phyloP scores from a whole-genome alignment of 2,888 invertebrate species.

The Megalurothrips usitatus region DNA sequence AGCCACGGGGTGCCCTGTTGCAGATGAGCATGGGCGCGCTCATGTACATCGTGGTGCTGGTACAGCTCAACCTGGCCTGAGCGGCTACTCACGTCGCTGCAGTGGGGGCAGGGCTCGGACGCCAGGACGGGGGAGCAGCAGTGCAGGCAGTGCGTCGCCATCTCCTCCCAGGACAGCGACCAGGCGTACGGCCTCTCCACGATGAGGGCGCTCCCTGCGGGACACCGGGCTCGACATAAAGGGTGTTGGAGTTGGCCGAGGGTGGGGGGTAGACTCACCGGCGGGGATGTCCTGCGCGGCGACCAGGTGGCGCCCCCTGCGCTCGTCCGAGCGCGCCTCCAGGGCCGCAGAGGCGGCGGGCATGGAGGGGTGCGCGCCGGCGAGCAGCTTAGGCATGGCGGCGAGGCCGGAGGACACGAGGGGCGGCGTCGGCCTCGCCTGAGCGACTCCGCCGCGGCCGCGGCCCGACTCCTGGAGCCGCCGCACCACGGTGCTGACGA shows the following conservation, averaged over 20 bases:
- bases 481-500: neutral
- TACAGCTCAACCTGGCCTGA: neutral
- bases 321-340: neutral
- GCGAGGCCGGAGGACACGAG: neutral
- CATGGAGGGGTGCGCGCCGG: constrained; percentile 27
- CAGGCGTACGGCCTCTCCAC: constrained; percentile 48
- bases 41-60: neutral
- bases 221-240: neutral
- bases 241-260: no score
- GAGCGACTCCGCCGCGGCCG: neutral
- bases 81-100: constrained; percentile 39
- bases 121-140: constrained; percentile 42
- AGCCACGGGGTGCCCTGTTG: neutral
- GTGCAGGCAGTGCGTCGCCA: constrained; percentile 45
- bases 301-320: constrained; percentile 32
- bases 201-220: constrained; percentile 46
- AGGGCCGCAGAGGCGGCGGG: constrained; percentile 31
- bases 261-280: constrained; percentile 27
- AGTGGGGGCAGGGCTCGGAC: constrained; percentile 41
- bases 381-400: constrained; percentile 28
- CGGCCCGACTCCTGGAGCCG: neutral
- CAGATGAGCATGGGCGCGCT: neutral
- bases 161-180: constrained; percentile 43
- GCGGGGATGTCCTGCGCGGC: constrained; percentile 32
- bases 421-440: neutral